phyloP scores from a whole-genome alignment of 2,888 invertebrate species.

The Lasioglossum leucozonium region DNA sequence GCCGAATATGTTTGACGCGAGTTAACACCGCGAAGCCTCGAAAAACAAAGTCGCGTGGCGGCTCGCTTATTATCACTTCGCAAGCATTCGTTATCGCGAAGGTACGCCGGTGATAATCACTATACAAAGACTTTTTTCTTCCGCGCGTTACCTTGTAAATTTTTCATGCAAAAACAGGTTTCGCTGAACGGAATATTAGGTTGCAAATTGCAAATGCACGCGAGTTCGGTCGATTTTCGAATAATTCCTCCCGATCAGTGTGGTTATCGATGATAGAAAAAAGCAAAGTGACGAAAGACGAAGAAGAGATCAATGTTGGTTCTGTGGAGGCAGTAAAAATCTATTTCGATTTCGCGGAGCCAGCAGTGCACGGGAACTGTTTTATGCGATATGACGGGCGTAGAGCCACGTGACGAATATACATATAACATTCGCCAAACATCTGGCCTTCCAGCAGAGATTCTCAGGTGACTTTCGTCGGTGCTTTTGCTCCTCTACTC shows the following conservation, averaged over 20 bases:
- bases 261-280: neutral
- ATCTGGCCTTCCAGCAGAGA: conserved; percentile 1
- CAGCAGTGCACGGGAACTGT: neutral
- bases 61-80: conserved; percentile 49
- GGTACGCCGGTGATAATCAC: neutral
- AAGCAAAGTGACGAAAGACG: neutral
- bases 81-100: conserved; percentile 56
- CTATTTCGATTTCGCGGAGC: neutral
- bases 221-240: neutral
- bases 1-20: conserved; percentile 34
- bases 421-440: conserved; percentile 34
- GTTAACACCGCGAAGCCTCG: conserved; percentile 46
- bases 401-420: conserved; percentile 18
- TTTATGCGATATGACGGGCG: conserved; percentile 12
- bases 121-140: conserved; percentile 10
- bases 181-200: neutral
- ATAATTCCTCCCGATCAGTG: neutral
- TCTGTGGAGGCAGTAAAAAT: neutral
- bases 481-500: neutral
- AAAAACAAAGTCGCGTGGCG: conserved; percentile 56
- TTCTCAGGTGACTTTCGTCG: neutral
- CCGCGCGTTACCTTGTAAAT: neutral
- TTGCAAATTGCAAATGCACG: neutral
- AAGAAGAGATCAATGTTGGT: neutral
- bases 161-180: neutral